Evolutionary conservation across 2,888 invertebrate genomes (phyloP).

Genomic region (Xestia c-nigrum): DNA sequence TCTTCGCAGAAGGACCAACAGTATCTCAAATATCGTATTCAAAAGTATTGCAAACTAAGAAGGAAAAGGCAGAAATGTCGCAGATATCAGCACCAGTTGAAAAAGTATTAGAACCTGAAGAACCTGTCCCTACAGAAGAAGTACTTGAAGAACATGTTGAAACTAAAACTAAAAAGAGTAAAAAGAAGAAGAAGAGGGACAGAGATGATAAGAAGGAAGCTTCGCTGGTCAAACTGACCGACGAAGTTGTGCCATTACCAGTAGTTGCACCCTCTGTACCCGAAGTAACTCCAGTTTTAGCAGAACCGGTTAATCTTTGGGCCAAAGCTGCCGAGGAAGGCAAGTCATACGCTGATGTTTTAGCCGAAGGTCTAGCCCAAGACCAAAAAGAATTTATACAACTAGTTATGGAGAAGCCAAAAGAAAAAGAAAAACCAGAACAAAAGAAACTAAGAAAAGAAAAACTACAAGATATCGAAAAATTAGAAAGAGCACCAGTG

Average conservation of each 20-base stretch:
- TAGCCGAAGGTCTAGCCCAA: constrained; percentile 86
- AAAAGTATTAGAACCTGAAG: constrained; percentile 47
- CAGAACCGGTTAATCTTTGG: constrained; percentile 86
- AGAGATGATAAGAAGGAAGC: constrained; percentile 77
- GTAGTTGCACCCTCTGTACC: constrained; percentile 11
- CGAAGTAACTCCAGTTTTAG: constrained; percentile 34
- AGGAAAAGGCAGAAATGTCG: constrained; percentile 62
- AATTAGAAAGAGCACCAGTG: constrained; percentile 8
- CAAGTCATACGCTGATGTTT: constrained; percentile 93
- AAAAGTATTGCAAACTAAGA: constrained; percentile 72
- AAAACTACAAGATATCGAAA: constrained; percentile 34
- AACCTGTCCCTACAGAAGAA: constrained; percentile 58
- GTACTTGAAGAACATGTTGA: constrained; percentile 68
- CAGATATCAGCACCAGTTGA: constrained; percentile 18
- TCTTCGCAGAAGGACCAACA: constrained; percentile 49
- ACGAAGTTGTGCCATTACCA: constrained; percentile 50
- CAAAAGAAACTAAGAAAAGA: constrained; percentile 33
- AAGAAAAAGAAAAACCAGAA: constrained; percentile 47
- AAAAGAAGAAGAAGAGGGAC: constrained; percentile 82
- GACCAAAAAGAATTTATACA: constrained; percentile 65
- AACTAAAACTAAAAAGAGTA: constrained; percentile 75
- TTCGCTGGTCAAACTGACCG: constrained; percentile 37
- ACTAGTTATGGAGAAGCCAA: constrained; percentile 54
- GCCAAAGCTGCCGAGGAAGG: constrained; percentile 88
- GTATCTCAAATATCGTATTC: constrained; percentile 72